Base-by-base conservation (phyloP, 2,113 vertebrate genomes). In the Prochilodus magdalenae region DNA sequence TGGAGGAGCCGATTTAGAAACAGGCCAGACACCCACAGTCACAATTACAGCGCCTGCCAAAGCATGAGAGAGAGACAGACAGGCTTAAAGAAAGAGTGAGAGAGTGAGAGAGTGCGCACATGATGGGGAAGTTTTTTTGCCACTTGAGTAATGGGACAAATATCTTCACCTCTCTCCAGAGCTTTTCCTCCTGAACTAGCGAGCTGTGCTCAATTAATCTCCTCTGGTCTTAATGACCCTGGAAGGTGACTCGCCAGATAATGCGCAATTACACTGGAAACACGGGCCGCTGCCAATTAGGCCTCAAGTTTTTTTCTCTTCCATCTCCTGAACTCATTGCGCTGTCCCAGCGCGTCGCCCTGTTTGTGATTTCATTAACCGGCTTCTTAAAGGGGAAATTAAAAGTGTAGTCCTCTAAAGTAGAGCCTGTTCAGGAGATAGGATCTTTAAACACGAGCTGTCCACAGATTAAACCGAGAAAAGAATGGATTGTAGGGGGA, bases 191-290 rank as follows among this genome's bases (percentile, higher is more conserved):
- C 81, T 76, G 66, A 87, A 86, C 89, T 27, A 55, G 85, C 72
- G 60, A 75, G 85, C 91, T 92, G 86, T 88, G 92, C 91, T 91
- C 93, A 93, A 93, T 94, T 94, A 93, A 94, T 94, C 93, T 91
- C 80, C 69, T 87, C 88, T 86, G 81, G 87, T 90, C 89, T 88
- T 92, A 93, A 93, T 93, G 93, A 94, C 93, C 93, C 93, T 92
- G 90, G 90, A 94, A 94, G 92, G 93, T 93, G 93, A 94, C 92
- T 94, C 86, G 57, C 87, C 83, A 91, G 92, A 94, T 94, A 94
- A 94, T 80, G 92, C 90, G 90, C 93, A 93, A 93, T 93, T 93
- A 93, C 90, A 91, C 89, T 88, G 88, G 90, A 92, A 93, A 92
- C 92, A 91, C 88, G 88, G 57, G 91, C 91, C 91, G 91, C 91